Evolutionary conservation across 2,113 vertebrate genomes (phyloP).

Genomic region (Canis aureus): DNA sequence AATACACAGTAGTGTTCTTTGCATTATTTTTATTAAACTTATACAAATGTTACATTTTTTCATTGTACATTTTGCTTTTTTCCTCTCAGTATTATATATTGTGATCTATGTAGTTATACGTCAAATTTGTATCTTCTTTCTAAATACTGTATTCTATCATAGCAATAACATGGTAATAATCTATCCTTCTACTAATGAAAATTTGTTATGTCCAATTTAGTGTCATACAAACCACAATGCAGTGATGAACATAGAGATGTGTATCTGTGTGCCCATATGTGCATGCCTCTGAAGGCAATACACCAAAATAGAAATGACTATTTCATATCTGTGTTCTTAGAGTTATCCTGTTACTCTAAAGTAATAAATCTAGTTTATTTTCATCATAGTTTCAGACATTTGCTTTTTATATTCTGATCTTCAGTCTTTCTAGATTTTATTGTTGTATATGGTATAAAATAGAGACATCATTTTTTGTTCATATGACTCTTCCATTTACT

Average conservation of each 20-base stretch:
- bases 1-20: constrained; percentile 45
- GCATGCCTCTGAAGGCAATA: background rate
- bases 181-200: background rate
- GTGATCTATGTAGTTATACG: background rate
- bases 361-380: constrained; percentile 22
- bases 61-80: constrained; percentile 4
- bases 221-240: background rate
- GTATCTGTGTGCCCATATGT: background rate
- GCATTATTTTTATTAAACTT: constrained; percentile 29
- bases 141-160: constrained; percentile 31
- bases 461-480: background rate
- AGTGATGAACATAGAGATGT: background rate
- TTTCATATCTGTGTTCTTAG: background rate
- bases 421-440: background rate
- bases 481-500: constrained; percentile 35
- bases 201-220: constrained; percentile 15
- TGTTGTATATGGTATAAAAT: constrained; percentile 19
- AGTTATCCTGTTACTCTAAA: background rate
- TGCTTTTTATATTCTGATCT: constrained; percentile 34
- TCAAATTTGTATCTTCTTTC: constrained; percentile 1
- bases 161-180: constrained; percentile 21
- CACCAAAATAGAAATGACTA: background rate
- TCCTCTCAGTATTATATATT: background rate
- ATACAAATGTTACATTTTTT: constrained; percentile 37
- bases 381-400: constrained; percentile 31